Percentiles rank a stretch among this genome's conserved stretches.
These are phyloP conservation scores for Tetranychus piercei DNA, from an alignment of 2,888 invertebrate genomes.

Conservation along the genomic window DNA sequence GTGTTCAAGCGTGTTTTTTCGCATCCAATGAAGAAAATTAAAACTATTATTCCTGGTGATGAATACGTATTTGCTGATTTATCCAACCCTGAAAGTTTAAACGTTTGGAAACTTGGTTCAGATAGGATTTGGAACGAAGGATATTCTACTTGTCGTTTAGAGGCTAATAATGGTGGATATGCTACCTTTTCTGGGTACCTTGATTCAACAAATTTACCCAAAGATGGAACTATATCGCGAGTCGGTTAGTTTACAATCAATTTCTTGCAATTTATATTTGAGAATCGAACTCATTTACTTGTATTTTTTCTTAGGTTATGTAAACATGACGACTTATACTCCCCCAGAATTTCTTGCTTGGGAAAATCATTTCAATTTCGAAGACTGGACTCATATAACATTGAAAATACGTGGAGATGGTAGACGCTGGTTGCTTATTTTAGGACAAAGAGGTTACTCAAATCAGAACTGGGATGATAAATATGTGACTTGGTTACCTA, in stretches of 20 bases:
- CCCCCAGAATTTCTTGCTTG: not conserved
- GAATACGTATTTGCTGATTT: not conserved
- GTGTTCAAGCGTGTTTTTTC: not conserved
- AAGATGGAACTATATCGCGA: not conserved
- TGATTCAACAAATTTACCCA: constrained; percentile 42
- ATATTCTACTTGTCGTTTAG: constrained; percentile 19
- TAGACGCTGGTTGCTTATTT: constrained; percentile 56
- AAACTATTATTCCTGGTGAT: not conserved
- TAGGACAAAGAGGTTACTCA: constrained; percentile 45
- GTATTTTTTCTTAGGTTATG: not conserved
- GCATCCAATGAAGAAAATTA: not conserved
- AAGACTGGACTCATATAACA: constrained; percentile 48
- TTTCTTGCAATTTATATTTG: not conserved
- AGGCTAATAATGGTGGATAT: constrained; percentile 20
- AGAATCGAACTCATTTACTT: not conserved
- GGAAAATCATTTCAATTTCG: not conserved
- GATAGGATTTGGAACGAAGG: constrained; percentile 25
- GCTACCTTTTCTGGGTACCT: constrained; percentile 33
- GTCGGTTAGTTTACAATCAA: not conserved
- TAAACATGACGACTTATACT: not conserved
- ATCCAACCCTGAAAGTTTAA: not conserved
- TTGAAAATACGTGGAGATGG: constrained; percentile 82
- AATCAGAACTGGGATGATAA: constrained; percentile 27
- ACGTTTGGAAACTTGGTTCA: constrained; percentile 22
- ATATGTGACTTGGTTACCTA: constrained; percentile 75